Evolutionary conservation across 2,888 invertebrate species (phyloP).

Genomic region (Drosophila suboccidentalis): DNA sequence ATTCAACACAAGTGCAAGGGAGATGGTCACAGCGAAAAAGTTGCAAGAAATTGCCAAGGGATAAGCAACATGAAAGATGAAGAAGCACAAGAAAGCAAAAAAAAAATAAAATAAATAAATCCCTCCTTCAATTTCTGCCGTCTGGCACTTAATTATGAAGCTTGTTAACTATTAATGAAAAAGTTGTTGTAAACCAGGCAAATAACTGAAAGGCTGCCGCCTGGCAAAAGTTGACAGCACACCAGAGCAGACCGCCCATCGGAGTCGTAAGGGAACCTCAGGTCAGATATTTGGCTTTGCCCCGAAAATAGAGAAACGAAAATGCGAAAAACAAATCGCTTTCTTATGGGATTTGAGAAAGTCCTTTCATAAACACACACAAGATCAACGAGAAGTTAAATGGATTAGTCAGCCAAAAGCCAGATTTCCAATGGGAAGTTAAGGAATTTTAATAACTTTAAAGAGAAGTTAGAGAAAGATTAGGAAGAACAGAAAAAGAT

Average conservation of each 20-base stretch:
- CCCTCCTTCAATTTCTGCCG: slow-evolving; percentile 36
- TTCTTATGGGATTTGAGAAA: not conserved
- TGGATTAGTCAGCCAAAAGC: slow-evolving; percentile 5
- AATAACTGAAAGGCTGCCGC: slow-evolving; percentile 24
- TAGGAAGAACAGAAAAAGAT: not conserved
- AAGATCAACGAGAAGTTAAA: slow-evolving; percentile 18
- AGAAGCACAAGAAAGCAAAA: slow-evolving; percentile 18
- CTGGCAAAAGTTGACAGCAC: slow-evolving; percentile 29
- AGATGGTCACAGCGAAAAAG: slow-evolving; percentile 18
- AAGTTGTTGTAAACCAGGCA: slow-evolving; percentile 67
- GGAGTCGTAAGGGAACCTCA: slow-evolving; percentile 13
- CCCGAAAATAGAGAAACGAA: not conserved
- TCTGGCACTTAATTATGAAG: slow-evolving; percentile 76
- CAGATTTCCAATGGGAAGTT: not conserved
- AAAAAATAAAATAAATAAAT: too few species aligned
- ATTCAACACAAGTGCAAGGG: slow-evolving; percentile 24
- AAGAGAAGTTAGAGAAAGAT: not conserved
- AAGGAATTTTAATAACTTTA: slow-evolving; percentile 11
- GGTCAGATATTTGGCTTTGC: slow-evolving; percentile 8
- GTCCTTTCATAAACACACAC: slow-evolving; percentile 15
- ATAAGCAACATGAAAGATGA: slow-evolving; percentile 35
- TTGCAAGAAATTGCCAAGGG: slow-evolving; percentile 42
- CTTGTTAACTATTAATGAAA: slow-evolving; percentile 82
- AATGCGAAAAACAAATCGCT: slow-evolving; percentile 8
- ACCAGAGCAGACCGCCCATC: slow-evolving; percentile 1